Base-by-base conservation (phyloP, 2,113 vertebrate genomes). In the Catharus bicknelli region DNA sequence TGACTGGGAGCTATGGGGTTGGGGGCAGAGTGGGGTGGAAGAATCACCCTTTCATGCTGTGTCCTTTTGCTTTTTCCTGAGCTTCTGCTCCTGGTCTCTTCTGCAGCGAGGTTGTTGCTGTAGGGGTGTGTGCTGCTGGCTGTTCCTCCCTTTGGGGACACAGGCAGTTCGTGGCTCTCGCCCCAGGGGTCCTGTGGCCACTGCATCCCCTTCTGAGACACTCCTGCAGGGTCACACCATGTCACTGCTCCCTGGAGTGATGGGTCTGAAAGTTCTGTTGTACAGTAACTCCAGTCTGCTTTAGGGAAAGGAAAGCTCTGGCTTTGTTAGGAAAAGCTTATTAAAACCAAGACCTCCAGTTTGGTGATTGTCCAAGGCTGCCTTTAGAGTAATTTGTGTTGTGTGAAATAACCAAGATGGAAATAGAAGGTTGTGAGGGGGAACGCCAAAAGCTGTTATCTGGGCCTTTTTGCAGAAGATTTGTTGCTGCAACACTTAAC, bases 111-210 rank as follows among this genome's bases (percentile, higher is more conserved):
- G 9, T 9, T 32, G 0, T 19, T 47, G 55, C 5, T 34, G 47
- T n/a, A 4, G 29, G 43, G 17, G 3, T 20, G 2, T 1, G 0
- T 23, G 40, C 2, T 40, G 20, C 7, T 66, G 22, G 21, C 13
- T 38, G 18, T 55, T 67, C n/a, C 32, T 73, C 16, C 23, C 17
- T 2, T 4, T 51, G 64, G 5, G 32, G 55, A 50, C 20, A 61
- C 40, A 23, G 42, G 68, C 55, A 18, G 27, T 5, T 36, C 5
- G 57, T 27, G 36, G 26, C 19, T 64, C 40, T 80, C 7, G 3
- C 4, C 34, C 12, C 21, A 48, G 9, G n/a, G 47, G 18, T 47
- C 3, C 20, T 59, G 45, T 5, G 51, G 53, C 51, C 36, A 4
- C 21, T 73, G 45, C 45, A 15, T 50, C 50, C 27, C 32, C 23